phyloP scores from a whole-genome alignment of 1,140 invertebrate genomes.

The Pogonomyrmex californicus region DNA sequence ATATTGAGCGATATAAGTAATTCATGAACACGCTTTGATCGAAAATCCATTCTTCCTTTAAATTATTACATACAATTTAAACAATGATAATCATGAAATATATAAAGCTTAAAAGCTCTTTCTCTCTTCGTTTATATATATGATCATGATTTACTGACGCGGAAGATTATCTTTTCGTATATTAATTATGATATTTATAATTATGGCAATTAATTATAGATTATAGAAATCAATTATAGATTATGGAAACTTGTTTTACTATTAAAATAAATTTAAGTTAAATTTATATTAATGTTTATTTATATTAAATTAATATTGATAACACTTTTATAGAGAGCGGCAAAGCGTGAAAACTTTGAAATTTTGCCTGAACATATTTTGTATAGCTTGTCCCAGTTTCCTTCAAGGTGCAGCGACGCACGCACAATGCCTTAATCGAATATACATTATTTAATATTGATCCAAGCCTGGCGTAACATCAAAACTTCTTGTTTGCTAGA shows the following conservation, averaged over 20 bases:
- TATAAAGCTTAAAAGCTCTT: background rate
- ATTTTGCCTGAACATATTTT: background rate
- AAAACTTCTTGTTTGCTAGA: constrained; percentile 59
- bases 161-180: constrained; percentile 2
- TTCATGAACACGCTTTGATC: background rate
- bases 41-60: background rate
- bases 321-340: background rate
- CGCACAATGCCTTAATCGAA: background rate
- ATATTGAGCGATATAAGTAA: constrained; percentile 35
- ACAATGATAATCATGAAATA: background rate
- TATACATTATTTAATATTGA: constrained; percentile 21
- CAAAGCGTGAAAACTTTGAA: background rate
- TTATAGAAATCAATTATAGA: background rate
- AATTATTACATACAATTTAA: background rate
- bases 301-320: background rate
- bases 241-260: background rate
- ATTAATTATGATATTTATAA: constrained; percentile 6
- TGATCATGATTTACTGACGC: background rate
- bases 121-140: background rate
- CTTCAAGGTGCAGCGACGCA: background rate
- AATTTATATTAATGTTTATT: background rate
- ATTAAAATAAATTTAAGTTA: constrained; percentile 14
- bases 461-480: background rate
- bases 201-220: background rate
- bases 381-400: background rate